These are phyloP conservation scores for Corydoras maculifer DNA, from an alignment of 2,113 vertebrate species.

Conservation along the genomic window DNA sequence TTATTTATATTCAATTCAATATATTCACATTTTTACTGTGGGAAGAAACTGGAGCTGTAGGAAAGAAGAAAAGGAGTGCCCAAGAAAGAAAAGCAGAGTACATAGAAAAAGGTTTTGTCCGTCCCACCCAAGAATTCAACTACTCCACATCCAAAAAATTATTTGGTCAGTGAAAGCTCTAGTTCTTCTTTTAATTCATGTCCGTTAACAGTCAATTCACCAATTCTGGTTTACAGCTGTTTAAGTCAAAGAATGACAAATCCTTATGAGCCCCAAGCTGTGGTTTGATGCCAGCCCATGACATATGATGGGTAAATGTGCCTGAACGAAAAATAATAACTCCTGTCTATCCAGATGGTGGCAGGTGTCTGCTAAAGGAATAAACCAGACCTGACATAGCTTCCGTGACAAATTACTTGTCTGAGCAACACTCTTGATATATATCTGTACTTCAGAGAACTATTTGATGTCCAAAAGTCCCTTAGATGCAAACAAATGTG, in stretches of 20 bases:
- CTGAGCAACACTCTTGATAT: conserved; percentile 30
- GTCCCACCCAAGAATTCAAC: no score
- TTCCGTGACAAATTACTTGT: conserved; percentile 26
- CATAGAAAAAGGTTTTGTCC: no score
- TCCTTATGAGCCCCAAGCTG: not conserved
- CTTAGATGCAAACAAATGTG: conserved; percentile 25
- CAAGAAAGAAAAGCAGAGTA: no score
- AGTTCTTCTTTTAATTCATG: no score
- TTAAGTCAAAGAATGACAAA: conserved; percentile 9
- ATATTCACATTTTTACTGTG: no score
- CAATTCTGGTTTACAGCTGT: conserved; percentile 7
- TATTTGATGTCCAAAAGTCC: conserved; percentile 29
- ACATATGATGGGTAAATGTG: conserved; percentile 25
- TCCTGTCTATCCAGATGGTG: conserved; percentile 34
- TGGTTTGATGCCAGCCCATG: conserved; percentile 31
- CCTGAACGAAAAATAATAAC: conserved; percentile 31
- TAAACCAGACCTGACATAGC: conserved; percentile 37
- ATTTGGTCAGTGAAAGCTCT: no score
- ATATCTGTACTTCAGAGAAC: conserved; percentile 33
- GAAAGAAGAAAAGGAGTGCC: no score
- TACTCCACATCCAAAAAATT: no score
- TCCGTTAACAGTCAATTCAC: no score
- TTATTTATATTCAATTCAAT: no score
- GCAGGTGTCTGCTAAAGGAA: conserved; percentile 50
- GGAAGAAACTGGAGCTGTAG: no score